phyloP scores from a whole-genome alignment of 2,797 vertebrate species.

The Eutrigla gurnardus region DNA sequence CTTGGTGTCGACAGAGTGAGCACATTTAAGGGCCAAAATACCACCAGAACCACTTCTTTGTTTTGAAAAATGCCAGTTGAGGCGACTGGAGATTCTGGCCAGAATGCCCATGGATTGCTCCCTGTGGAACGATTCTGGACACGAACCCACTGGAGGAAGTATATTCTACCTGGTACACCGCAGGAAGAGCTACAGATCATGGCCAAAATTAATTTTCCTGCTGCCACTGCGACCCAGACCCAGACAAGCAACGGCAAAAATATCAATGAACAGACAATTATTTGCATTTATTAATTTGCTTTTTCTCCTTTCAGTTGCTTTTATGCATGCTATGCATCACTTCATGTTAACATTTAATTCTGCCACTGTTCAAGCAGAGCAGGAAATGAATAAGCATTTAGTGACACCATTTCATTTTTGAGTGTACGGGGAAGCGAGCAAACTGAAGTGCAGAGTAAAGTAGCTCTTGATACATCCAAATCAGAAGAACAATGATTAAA shows the following conservation, averaged over 20 bases:
- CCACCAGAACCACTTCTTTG: not conserved
- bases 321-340: not conserved
- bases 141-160: not conserved
- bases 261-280: not conserved
- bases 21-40: not conserved
- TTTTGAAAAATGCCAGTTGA: not conserved
- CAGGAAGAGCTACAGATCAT: constrained; percentile 1
- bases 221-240: not conserved
- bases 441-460: constrained; percentile 16
- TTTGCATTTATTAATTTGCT: not conserved
- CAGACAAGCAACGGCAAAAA: not conserved
- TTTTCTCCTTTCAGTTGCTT: not conserved
- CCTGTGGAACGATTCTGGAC: not conserved
- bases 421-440: not conserved
- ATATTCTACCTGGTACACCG: not conserved
- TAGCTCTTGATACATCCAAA: constrained; percentile 32
- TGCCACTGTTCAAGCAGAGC: not conserved
- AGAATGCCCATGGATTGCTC: not conserved
- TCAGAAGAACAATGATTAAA: constrained; percentile 9
- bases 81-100: not conserved
- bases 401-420: not conserved
- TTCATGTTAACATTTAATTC: not conserved
- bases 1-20: not conserved
- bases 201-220: not conserved
- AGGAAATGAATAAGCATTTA: constrained; percentile 6